phyloP scores from a whole-genome alignment of 2,888 invertebrate species.

The Camponotus fellah region DNA sequence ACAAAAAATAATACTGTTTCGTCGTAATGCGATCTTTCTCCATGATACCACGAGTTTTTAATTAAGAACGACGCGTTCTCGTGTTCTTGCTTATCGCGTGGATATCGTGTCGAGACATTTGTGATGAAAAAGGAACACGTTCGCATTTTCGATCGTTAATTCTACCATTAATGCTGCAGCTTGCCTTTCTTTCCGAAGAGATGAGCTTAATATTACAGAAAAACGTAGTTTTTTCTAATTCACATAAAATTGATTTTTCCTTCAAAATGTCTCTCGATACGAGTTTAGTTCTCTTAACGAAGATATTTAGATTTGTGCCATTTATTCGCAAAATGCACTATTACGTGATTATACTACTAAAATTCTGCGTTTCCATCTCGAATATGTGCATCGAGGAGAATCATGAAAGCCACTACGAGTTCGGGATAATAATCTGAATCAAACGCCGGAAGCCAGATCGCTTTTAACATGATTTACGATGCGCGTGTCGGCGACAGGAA shows the following conservation, averaged over 20 bases:
- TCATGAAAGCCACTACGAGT: neutral
- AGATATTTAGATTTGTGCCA: neutral
- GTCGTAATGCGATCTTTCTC: slow-evolving; percentile 5
- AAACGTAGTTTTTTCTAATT: neutral
- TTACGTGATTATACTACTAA: slow-evolving; percentile 8
- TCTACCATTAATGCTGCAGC: neutral
- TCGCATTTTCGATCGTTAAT: neutral
- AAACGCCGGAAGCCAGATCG: neutral
- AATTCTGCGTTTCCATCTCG: neutral
- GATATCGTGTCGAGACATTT: neutral
- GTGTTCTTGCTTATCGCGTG: neutral
- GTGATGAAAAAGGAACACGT: neutral
- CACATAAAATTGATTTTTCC: neutral
- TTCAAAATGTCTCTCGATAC: neutral
- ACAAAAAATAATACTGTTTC: slow-evolving; percentile 2
- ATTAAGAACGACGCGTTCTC: slow-evolving; percentile 6
- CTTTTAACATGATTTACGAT: neutral
- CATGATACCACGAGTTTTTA: slow-evolving; percentile 9
- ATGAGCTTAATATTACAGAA: neutral
- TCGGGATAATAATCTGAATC: neutral
- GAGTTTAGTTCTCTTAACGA: neutral
- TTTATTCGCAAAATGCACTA: neutral
- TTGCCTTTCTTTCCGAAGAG: neutral
- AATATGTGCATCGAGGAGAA: neutral
- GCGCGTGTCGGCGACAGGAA: neutral